These are phyloP conservation scores for Alethe castanea DNA, from an alignment of 2,113 vertebrate genomes.

Conservation along the genomic window DNA sequence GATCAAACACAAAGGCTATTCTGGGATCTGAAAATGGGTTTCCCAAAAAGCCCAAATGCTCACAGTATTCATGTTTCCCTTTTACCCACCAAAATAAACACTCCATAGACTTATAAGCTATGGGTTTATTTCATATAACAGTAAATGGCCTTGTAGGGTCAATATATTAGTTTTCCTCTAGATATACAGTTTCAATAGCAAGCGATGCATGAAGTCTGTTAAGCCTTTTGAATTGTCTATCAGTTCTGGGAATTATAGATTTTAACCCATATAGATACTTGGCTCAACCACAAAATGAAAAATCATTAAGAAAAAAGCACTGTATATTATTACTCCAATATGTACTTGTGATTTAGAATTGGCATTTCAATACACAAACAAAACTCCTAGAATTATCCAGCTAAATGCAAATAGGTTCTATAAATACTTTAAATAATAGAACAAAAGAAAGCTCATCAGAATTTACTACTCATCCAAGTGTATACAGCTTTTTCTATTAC, in stretches of 20 bases:
- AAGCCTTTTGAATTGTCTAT: conserved; percentile 66
- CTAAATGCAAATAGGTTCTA: conserved; percentile 23
- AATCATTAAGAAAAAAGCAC: conserved; percentile 58
- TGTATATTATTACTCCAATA: conserved; percentile 50
- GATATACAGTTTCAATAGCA: conserved; percentile 56
- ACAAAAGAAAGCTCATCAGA: not conserved
- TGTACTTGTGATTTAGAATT: conserved; percentile 15
- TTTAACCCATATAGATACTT: conserved; percentile 69
- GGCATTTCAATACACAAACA: conserved; percentile 42
- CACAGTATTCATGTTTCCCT: not conserved
- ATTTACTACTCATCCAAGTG: conserved; percentile 10
- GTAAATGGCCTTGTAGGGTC: conserved; percentile 48
- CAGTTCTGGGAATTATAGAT: conserved; percentile 69
- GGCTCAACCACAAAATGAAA: conserved; percentile 61
- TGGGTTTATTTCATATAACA: conserved; percentile 22
- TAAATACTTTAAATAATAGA: conserved; percentile 33
- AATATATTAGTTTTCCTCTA: conserved; percentile 59
- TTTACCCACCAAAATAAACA: conserved; percentile 1
- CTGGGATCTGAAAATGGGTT: not conserved
- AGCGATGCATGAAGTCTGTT: conserved; percentile 53
- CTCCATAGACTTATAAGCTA: not conserved
- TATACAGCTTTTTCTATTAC: conserved; percentile 18
- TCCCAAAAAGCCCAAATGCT: not conserved
- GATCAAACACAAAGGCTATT: not conserved
- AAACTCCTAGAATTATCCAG: not conserved